Conservation (phyloP, 2,888 invertebrate species). For the Melikaiella ostensackeni region DNA sequence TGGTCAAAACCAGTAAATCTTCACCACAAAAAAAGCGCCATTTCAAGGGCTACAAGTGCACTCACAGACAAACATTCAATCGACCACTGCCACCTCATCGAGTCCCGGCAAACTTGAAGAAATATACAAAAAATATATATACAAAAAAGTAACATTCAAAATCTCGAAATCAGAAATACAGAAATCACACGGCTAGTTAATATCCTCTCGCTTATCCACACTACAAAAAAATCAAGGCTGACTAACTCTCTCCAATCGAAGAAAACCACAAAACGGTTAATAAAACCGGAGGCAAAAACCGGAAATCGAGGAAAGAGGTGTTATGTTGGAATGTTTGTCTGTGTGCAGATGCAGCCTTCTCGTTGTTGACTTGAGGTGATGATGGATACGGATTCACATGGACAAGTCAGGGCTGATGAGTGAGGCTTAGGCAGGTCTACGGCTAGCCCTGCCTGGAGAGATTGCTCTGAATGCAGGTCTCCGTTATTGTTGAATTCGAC, state of each 20-base stretch:
- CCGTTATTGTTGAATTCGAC: slow-evolving; percentile 30
- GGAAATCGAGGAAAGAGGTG: slow-evolving; percentile 66
- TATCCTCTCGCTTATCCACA: slow-evolving; percentile 57
- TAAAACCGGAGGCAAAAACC: slow-evolving; percentile 46
- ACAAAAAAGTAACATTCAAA: slow-evolving; percentile 41
- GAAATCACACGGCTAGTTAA: slow-evolving; percentile 32
- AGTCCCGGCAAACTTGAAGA: slow-evolving; percentile 25
- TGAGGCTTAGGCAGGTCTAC: slow-evolving; percentile 74
- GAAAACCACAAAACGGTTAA: slow-evolving; percentile 50
- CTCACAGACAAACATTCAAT: slow-evolving; percentile 77
- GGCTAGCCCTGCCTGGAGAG: slow-evolving; percentile 56
- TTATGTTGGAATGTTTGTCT: slow-evolving; percentile 78
- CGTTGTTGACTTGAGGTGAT: slow-evolving; percentile 74
- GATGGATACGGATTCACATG: slow-evolving; percentile 70
- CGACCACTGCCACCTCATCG: slow-evolving; percentile 65
- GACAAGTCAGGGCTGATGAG: slow-evolving; percentile 70
- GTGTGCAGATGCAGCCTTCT: slow-evolving; percentile 78
- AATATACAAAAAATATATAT: slow-evolving; percentile 45
- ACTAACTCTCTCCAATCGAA: slow-evolving; percentile 52
- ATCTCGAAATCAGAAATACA: slow-evolving; percentile 7
- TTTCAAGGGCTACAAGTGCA: slow-evolving; percentile 75
- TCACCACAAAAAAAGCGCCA: slow-evolving; percentile 59
- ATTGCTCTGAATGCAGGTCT: slow-evolving; percentile 13
- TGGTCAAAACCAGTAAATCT: slow-evolving; percentile 37
- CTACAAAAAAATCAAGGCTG: slow-evolving; percentile 50